phyloP scores from a whole-genome alignment of 64 coral and sea anemone genomes.

The Orbicella faveolata region DNA sequence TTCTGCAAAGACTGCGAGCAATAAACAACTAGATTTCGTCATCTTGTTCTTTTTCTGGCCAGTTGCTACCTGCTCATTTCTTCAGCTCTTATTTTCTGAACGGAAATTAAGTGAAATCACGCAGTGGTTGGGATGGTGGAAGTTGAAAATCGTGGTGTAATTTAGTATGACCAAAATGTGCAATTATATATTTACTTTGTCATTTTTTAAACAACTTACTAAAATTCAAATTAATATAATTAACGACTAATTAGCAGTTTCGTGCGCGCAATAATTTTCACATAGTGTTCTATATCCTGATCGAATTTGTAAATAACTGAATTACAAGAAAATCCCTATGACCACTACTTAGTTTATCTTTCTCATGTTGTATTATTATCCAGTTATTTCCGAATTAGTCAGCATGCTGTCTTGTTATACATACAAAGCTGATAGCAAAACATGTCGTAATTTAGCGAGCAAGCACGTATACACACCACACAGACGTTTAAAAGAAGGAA shows the following conservation, averaged over 20 bases:
- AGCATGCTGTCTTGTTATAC: not conserved
- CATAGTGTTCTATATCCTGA: no score
- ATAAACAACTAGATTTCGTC: no score
- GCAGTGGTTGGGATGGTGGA: not conserved
- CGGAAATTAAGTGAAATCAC: not conserved
- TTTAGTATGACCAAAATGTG: not conserved
- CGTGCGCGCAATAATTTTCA: no score
- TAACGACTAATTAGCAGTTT: no score
- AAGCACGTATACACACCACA: no score
- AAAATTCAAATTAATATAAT: no score
- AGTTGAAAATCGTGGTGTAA: not conserved
- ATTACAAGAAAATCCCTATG: not conserved
- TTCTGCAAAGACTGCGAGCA: no score
- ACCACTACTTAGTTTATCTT: not conserved
- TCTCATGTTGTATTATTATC: not conserved
- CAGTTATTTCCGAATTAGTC: not conserved
- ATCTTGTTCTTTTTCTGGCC: no score
- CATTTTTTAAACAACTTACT: no score
- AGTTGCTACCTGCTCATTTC: not conserved
- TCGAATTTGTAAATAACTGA: not conserved
- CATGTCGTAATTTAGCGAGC: no score
- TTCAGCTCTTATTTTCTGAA: not conserved
- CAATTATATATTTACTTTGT: no score
- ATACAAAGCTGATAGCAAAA: not conserved
- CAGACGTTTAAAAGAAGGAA: no score